A percentile compares a stretch with the other conserved stretches of the same genome.
phyloP scores from a whole-genome alignment of 2,797 vertebrate genomes.

The Gallinago nigripennis region DNA sequence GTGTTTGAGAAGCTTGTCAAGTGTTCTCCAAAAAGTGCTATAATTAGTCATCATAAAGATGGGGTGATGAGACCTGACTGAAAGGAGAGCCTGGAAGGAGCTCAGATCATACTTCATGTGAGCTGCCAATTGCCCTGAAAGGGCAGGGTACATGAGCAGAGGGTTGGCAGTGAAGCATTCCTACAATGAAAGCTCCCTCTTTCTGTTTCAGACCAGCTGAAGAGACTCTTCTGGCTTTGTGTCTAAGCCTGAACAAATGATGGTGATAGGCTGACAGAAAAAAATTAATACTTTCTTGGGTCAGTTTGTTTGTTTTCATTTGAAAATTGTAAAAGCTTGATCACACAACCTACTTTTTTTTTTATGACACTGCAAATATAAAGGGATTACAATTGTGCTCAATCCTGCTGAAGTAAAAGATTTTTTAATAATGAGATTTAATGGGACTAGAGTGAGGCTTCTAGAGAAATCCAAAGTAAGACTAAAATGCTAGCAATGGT shows the following conservation, averaged over 20 bases:
- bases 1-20: not conserved
- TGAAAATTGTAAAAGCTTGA: not conserved
- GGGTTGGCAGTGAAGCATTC: not conserved
- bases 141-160: not conserved
- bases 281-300: not conserved
- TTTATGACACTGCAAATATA: not conserved
- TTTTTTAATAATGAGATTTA: not conserved
- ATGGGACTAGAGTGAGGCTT: not conserved
- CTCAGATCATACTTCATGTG: not conserved
- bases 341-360: not conserved
- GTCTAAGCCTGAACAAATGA: not conserved
- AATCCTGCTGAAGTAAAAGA: not conserved
- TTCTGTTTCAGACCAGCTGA: not conserved
- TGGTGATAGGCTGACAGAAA: not conserved
- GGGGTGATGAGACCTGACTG: not conserved
- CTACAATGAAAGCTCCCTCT: not conserved
- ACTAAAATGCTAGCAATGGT: not conserved
- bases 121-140: not conserved
- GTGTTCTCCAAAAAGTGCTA: not conserved
- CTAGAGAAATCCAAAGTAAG: not conserved
- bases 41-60: not conserved
- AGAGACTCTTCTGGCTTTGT: not conserved
- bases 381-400: not conserved
- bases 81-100: not conserved
- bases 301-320: not conserved